Base-by-base conservation (phyloP, 2,888 invertebrate genomes). In the Zaprionus bogoriensis region DNA sequence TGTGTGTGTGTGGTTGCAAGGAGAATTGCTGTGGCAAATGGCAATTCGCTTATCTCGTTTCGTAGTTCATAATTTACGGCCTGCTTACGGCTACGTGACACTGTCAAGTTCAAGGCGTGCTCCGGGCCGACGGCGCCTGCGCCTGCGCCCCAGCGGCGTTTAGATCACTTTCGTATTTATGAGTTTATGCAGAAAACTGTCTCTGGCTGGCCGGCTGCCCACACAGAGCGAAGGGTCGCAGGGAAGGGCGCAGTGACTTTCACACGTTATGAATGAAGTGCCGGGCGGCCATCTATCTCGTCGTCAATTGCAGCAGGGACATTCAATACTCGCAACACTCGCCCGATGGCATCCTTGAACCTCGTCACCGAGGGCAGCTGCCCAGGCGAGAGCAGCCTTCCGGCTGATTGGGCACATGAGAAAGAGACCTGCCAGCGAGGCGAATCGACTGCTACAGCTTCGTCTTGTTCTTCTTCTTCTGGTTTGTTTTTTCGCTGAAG, bases 21-120 rank as follows among this genome's bases (percentile, higher is more conserved):
- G 61, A 74, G 72, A 81, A 74, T 73, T 73, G 75, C 67, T 80
- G 78, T 76, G 78, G 78, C 77, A 73, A 77, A 77, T 74, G 69
- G n/a, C 59, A 72, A 75, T 77, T 77, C 51, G 45, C 59, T 57
- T 79, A 76, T 70, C 70, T 71, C 57, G 45, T 66, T 61, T 61
- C 61, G 63, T 60, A 47, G 77, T 80, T 88, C 80, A 89, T 89
- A 89, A 88, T 76, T 88, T 87, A 88, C 70, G 46, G 80, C 78
- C 83, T 83, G 89, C 89, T 89, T 89, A 89, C 88, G 89, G 84
- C 77, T 85, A n/a, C n/a, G n/a, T n/a, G n/a, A n/a, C n/a, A n/a
- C n/a, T 87, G 87, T 87, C 87, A 83, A 86, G 87, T 83, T 83
- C 79, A 82, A 85, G 85, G 83, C 69, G 68, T n/a, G n/a, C n/a